Base-by-base conservation (phyloP, 2,888 invertebrate genomes). In the Amiota communis region DNA sequence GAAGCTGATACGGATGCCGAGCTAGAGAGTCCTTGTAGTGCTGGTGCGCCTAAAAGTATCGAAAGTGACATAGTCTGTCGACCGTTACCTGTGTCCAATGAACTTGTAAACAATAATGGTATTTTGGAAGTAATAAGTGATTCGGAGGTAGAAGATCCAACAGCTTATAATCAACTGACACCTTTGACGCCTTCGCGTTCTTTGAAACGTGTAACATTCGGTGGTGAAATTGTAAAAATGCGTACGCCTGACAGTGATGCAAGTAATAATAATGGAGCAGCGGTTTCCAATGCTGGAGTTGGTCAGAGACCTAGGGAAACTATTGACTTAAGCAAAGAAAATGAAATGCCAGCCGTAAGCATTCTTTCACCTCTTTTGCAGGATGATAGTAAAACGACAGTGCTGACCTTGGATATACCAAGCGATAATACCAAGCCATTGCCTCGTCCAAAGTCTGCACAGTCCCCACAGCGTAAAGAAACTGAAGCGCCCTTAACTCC, bases 211-310 rank as follows among this genome's bases (percentile, higher is more conserved):
- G 96, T 96, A 10, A 93, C 95, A 68, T 96, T 96, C 80, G 96
- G 96, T 6, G 96, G 96, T n/a, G 96, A 96, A 90, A 92, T 95
- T 77, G 94, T 96, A 4, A 96, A 96, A 91, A 92, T 96, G 89
- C 91, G 96, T 76, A 96, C 96, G 13, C 96, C 96, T 0, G 96
- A 96, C 80, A 95, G 95, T 87, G 96, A 96, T 85, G 93, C 93
- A 47, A 91, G 92, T 12, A 92, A 77, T 69, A 81, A 77, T 2
- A 79, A 74, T 53, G 78, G 11, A 20, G 59, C 10, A 15, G 10
- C 11, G 15, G 59, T 13, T 10, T 75, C 75, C 12, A 78, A 51
- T 10, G 11, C 53, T 57, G 64, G 64, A 71, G 11, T 9, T 20
- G 59, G 15, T 20, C 15, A 59, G 11, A 59, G 20, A n/a, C 20